These are phyloP conservation scores for Centropyge bicolor DNA, from an alignment of 2,797 vertebrate species.

Conservation along the genomic window DNA sequence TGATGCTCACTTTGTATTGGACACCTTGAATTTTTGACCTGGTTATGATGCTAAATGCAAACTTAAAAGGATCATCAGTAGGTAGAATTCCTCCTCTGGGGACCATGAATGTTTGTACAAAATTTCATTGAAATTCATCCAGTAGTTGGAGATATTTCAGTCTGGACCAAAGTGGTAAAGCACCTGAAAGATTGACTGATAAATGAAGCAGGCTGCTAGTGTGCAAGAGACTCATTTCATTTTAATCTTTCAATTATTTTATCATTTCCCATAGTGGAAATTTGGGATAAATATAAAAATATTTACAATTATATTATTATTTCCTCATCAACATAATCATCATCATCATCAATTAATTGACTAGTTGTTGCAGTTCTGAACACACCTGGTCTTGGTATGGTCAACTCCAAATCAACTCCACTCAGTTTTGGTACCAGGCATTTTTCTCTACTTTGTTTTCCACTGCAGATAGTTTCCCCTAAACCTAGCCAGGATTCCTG, in stretches of 20 bases:
- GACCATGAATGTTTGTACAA: background rate
- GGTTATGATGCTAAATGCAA: background rate
- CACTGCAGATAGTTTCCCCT: no score
- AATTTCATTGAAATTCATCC: background rate
- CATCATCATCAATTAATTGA: no score
- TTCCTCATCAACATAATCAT: no score
- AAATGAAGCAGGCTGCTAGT: background rate
- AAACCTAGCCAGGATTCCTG: no score
- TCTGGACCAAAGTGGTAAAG: background rate
- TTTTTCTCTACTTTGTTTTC: no score
- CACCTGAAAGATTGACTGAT: background rate
- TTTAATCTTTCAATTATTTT: no score
- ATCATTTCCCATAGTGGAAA: no score
- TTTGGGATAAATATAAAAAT: no score
- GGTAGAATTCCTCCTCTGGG: background rate
- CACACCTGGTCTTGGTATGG: background rate
- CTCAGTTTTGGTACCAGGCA: no score
- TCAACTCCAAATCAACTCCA: no score
- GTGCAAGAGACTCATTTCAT: background rate
- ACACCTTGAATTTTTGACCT: background rate
- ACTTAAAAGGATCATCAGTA: background rate
- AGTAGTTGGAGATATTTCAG: background rate
- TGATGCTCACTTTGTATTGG: background rate
- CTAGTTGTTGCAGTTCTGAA: no score
- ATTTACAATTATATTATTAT: no score